Conservation (phyloP, 2,888 invertebrate genomes). For the Diplazon laetatorius region DNA sequence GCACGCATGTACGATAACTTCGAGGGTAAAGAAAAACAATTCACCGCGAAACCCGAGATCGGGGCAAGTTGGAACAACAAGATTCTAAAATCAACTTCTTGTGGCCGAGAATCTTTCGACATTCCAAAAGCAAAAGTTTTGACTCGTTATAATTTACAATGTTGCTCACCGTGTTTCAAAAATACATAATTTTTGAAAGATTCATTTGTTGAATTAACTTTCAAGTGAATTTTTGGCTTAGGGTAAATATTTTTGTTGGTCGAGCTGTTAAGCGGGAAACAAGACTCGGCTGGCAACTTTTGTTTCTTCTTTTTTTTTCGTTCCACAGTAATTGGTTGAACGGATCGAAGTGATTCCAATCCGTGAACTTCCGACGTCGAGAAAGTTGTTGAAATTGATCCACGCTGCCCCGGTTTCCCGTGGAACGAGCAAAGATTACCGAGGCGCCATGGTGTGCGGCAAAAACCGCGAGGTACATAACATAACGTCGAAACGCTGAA, state of each 20-base stretch:
- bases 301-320: too few species aligned
- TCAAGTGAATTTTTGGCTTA: too few species aligned
- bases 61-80: not conserved
- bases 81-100: too few species aligned
- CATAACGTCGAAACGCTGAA: slow-evolving; percentile 67
- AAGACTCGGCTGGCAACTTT: too few species aligned
- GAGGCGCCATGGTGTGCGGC: not conserved
- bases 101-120: not conserved
- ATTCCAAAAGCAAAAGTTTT: not conserved
- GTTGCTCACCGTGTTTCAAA: not conserved
- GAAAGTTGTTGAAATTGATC: slow-evolving; percentile 20
- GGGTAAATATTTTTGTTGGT: too few species aligned
- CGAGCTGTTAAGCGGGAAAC: too few species aligned
- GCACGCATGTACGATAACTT: slow-evolving; percentile 60
- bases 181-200: not conserved
- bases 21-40: slow-evolving; percentile 46
- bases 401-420: not conserved
- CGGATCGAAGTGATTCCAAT: too few species aligned
- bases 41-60: not conserved
- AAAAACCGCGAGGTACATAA: slow-evolving; percentile 18
- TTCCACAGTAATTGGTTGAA: too few species aligned
- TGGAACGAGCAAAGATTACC: slow-evolving; percentile 16
- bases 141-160: not conserved
- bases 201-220: not conserved
- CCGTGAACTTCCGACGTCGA: too few species aligned